phyloP scores from a whole-genome alignment of 2,888 invertebrate genomes.

The Caradrina kadenii region DNA sequence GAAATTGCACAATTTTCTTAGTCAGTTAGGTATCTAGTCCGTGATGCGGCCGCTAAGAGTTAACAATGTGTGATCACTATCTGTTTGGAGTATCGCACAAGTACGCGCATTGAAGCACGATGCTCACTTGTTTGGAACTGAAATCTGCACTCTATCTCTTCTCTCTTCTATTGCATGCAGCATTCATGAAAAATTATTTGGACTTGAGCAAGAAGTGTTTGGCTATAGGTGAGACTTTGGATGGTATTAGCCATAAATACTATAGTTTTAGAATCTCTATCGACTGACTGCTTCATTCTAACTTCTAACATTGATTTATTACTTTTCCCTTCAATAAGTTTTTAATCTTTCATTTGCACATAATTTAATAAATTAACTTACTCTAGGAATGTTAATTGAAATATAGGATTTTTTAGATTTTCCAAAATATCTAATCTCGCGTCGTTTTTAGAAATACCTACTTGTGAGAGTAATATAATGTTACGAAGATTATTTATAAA shows the following conservation, averaged over 20 bases:
- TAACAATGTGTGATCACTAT: slow-evolving; percentile 57
- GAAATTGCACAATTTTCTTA: slow-evolving; percentile 43
- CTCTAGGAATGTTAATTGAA: too few species aligned
- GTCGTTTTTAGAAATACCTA: not conserved
- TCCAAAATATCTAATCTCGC: not conserved
- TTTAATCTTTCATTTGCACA: too few species aligned
- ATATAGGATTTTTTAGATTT: not conserved
- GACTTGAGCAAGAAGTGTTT: slow-evolving; percentile 94
- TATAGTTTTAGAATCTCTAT: slow-evolving; percentile 33
- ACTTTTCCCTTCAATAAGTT: not conserved
- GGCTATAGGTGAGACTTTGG: slow-evolving; percentile 91
- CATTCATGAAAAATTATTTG: slow-evolving; percentile 95
- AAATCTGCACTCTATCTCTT: slow-evolving; percentile 87
- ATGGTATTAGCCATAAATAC: slow-evolving; percentile 55
- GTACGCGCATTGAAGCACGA: slow-evolving; percentile 70
- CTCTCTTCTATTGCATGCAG: slow-evolving; percentile 93
- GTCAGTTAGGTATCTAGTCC: slow-evolving; percentile 17
- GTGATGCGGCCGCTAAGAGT: slow-evolving; percentile 30
- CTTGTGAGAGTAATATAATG: not conserved
- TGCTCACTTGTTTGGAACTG: slow-evolving; percentile 71
- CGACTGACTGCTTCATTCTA: slow-evolving; percentile 43
- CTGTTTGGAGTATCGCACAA: slow-evolving; percentile 64
- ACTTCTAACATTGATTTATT: slow-evolving; percentile 11
- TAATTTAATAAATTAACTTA: not conserved
- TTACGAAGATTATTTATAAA: slow-evolving; percentile 22